These are phyloP conservation scores for Forbesichthys papilliferus DNA, from an alignment of 2,113 vertebrate genomes.

Conservation along the genomic window DNA sequence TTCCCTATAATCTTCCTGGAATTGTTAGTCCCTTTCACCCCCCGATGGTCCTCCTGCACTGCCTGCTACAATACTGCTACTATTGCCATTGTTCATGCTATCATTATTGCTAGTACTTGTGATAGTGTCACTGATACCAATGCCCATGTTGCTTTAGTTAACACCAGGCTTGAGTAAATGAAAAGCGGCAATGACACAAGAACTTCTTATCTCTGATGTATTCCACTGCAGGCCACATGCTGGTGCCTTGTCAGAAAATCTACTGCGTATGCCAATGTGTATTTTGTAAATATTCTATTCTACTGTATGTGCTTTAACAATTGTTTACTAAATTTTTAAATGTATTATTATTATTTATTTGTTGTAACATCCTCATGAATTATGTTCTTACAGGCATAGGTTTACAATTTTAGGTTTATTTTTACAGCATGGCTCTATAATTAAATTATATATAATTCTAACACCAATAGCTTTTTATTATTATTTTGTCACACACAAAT, in stretches of 20 bases:
- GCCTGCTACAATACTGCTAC: slow-evolving; percentile 79
- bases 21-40: slow-evolving; percentile 81
- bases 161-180: slow-evolving; percentile 65
- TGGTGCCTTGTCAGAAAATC: no score
- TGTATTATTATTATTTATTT: slow-evolving; percentile 13
- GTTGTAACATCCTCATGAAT: no score
- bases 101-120: slow-evolving; percentile 82
- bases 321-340: neutral
- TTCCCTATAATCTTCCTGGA: slow-evolving; percentile 85
- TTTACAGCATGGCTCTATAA: no score
- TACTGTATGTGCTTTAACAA: neutral
- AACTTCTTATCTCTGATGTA: slow-evolving; percentile 1
- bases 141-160: slow-evolving; percentile 75
- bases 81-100: slow-evolving; percentile 81
- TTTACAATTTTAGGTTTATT: no score
- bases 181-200: slow-evolving; percentile 37
- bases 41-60: slow-evolving; percentile 74
- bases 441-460: no score
- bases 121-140: slow-evolving; percentile 83
- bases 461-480: neutral
- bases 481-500: neutral
- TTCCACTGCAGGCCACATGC: neutral
- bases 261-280: neutral
- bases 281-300: neutral
- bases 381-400: no score